Evolutionary conservation across 2,113 vertebrate species (phyloP), one percentile per base, ranked within the genome.

Genomic region (Labrus mixtus): DNA sequence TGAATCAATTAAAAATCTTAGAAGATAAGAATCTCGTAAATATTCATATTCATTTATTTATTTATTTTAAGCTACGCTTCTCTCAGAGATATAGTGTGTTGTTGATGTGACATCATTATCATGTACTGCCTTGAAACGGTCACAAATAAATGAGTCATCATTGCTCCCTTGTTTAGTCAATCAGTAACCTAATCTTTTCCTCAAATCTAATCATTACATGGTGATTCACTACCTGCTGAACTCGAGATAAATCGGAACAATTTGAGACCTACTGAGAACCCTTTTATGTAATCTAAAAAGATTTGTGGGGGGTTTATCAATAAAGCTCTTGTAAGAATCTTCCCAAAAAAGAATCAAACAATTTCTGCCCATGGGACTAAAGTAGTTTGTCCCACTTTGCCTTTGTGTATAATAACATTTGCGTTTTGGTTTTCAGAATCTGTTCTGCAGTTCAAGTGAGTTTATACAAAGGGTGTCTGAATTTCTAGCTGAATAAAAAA

Each of bases 71-170:
- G 29, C 29, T 33, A 33, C 6, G 4, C 29, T 33, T 33, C 29
- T 6, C 29, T 33, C 29, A 33, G 4, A 6, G 29, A 33, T 33
- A 6, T 6, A 33, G 29, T 29, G 17, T 61, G 19, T 11, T 71
- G 57, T 37, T 22, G 41, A 55, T 36, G 58, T 76, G 77, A 84
- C 67, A 71, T 84, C 61, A 69, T 86, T 76, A 33, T 33, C 29
- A 48, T 39, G 60, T 4, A 6, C 46, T 54, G 69, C 33, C 54
- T 61, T 66, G 63, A 60, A 73, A 69, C 22, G 37, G 59, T 81
- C 71, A 79, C 66, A 73, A 56, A 63, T 75, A 43, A 79, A 3
- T 82, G 89, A 89, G 81, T 86, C 79, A 81, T 63, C 29, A 12
- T n/a, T 25, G 23, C 16, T 1, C 29, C 36, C 37, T 33, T 64